phyloP scores from a whole-genome alignment of 2,888 invertebrate genomes.

The Dasysyrphus tricinctus region DNA sequence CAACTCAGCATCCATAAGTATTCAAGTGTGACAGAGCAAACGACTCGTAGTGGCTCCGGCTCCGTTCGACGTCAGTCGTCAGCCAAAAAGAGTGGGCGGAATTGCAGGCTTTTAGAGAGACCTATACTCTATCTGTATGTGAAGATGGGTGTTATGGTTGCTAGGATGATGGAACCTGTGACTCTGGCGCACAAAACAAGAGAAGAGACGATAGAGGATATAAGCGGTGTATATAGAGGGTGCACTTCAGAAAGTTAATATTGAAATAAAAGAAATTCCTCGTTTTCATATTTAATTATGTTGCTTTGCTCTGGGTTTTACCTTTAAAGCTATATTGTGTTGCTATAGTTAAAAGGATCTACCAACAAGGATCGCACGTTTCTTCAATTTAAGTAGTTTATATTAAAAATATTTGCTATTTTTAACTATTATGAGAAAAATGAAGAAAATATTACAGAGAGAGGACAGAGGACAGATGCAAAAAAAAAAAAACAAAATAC shows the following conservation, averaged over 20 bases:
- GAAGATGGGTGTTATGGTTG: constrained; percentile 28
- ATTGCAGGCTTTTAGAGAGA: constrained; percentile 19
- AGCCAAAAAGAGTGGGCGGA: constrained; percentile 5
- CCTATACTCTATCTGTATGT: neutral
- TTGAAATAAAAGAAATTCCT: constrained; percentile 75
- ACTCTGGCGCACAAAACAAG: constrained; percentile 1
- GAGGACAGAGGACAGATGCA: neutral
- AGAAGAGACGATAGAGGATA: neutral
- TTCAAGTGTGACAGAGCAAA: constrained; percentile 30
- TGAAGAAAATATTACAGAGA: neutral
- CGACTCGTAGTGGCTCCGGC: neutral
- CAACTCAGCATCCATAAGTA: constrained; percentile 10
- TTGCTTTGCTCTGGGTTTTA: constrained; percentile 48
- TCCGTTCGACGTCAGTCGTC: neutral
- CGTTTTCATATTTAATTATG: constrained; percentile 74
- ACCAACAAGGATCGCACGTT: constrained; percentile 59
- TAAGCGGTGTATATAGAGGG: neutral
- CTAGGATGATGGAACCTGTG: constrained; percentile 22
- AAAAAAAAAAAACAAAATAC: no score
- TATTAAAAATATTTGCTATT: constrained; percentile 67
- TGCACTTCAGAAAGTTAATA: constrained; percentile 74
- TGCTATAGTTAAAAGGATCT: constrained; percentile 65
- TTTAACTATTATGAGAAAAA: constrained; percentile 5
- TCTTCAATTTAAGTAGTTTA: constrained; percentile 65
- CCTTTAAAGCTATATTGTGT: constrained; percentile 39